Evolutionary conservation across 2,113 vertebrate species (phyloP).

Genomic region (Pteropus alecto): DNA sequence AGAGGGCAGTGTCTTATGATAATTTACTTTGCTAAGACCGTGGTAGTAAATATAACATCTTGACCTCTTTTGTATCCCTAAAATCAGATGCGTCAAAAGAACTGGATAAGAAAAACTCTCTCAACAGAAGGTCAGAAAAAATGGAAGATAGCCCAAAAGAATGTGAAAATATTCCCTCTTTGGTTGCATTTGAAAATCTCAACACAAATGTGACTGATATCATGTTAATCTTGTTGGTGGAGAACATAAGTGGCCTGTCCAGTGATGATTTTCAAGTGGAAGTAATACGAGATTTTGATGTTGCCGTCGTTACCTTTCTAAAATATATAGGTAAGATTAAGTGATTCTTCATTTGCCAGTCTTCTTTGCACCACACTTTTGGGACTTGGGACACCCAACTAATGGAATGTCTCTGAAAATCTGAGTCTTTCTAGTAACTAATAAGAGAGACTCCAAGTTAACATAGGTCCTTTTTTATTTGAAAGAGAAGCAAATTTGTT

Average conservation of each 20-base stretch:
- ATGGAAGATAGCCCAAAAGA: neutral
- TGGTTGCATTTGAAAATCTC: conserved; percentile 86
- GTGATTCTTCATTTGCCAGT: neutral
- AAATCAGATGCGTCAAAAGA: conserved; percentile 74
- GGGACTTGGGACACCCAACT: neutral
- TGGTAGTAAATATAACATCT: neutral
- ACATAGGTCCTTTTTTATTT: neutral
- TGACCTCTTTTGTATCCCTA: conserved; percentile 1
- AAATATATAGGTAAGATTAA: conserved; percentile 81
- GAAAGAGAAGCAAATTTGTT: neutral
- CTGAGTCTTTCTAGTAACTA: neutral
- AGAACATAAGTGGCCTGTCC: conserved; percentile 80
- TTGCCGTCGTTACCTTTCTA: conserved; percentile 85
- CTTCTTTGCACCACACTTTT: neutral
- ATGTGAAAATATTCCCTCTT: neutral
- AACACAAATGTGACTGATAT: conserved; percentile 5
- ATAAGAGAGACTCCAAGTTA: neutral
- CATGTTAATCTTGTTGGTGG: conserved; percentile 85
- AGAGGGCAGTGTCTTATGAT: neutral
- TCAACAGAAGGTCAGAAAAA: conserved; percentile 18
- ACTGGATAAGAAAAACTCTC: conserved; percentile 39
- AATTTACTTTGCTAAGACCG: neutral
- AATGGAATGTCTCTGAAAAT: neutral
- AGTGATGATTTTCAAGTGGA: conserved; percentile 84
- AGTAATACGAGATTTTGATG: conserved; percentile 82